Conservation (phyloP, 1,140 invertebrate species). For the Drosophila repletoides region DNA sequence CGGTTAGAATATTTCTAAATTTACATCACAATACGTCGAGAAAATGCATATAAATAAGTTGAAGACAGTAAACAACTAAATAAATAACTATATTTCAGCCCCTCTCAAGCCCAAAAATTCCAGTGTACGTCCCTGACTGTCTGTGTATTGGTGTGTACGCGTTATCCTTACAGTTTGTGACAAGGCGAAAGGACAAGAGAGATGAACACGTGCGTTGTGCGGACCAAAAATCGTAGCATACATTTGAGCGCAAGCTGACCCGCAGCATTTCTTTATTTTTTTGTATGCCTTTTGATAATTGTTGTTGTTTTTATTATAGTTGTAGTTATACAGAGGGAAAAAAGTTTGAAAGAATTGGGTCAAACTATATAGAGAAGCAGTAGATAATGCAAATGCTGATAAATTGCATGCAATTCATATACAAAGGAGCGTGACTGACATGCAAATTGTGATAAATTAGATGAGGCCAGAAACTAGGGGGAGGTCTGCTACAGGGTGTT, state of each 20-base stretch:
- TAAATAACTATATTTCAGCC: too few species aligned
- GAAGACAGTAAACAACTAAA: too few species aligned
- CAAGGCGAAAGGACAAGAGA: not conserved
- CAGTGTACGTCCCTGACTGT: not conserved
- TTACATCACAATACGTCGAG: too few species aligned
- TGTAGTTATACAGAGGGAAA: not conserved
- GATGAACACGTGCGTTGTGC: too few species aligned
- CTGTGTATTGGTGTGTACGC: not conserved
- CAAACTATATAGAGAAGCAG: constrained; percentile 34
- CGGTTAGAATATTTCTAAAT: too few species aligned
- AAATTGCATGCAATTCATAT: constrained; percentile 79
- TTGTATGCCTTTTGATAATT: not conserved
- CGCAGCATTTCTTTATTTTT: too few species aligned
- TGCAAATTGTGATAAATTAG: constrained; percentile 75
- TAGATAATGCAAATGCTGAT: constrained; percentile 56
- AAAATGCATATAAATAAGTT: too few species aligned
- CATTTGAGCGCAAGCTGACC: constrained; percentile 24
- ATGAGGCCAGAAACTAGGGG: not conserved
- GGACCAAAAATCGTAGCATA: constrained; percentile 44
- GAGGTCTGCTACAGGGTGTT: not conserved
- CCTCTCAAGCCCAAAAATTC: too few species aligned
- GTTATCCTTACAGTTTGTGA: not conserved
- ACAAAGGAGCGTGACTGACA: constrained; percentile 62
- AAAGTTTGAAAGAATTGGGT: constrained; percentile 42
- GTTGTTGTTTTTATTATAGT: constrained; percentile 3